Base-by-base conservation (phyloP, 2,113 vertebrate species). In the Eclectus roratus region DNA sequence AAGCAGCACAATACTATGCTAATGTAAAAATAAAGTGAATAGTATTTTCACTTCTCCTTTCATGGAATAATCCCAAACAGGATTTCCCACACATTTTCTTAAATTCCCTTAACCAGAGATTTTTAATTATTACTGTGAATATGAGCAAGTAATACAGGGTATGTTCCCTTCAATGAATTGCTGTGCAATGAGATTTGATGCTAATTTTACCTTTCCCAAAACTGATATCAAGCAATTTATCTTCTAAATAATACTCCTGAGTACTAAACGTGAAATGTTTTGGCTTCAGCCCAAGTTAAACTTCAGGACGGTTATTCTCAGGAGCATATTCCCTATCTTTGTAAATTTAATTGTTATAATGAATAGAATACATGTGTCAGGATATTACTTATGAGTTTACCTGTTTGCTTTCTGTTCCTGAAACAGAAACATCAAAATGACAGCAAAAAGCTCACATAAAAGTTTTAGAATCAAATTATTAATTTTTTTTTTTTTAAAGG, bases 311-410 rank as follows among this genome's bases (percentile, higher is more conserved):
- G 95, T 86, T 91, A 89, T 96, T 97, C 98, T 98, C 98, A 83
- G 65, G 96, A 97, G 97, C 80, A 91, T 96, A 97, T 98, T 95
- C 68, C 52, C 83, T 97, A 97, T 95, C 66, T 97, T 93, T 92
- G 96, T 97, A 98, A 98, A 98, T 97, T 96, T 97, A 98, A 98
- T 97, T 98, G 97, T 97, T 98, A 80, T 98, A 98, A 98, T 98
- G 97, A 98, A 97, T 97, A 97, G 97, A 96, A 97, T 98, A 96
- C 96, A 96, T 37, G 56, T 98, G 94, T 98, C 94, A 96, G 93
- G 93, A 95, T 95, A 81, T 85, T 97, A 90, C 88, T 94, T 97
- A 92, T 9, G 84, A 85, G 8, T 98, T 95, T 95, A 94, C 80
- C 49, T 95, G 82, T 97, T 97, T 97, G 87, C 76, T 93, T 96